Evolutionary conservation across 2,888 invertebrate species (phyloP).

Genomic region (Piscicola geometra): DNA sequence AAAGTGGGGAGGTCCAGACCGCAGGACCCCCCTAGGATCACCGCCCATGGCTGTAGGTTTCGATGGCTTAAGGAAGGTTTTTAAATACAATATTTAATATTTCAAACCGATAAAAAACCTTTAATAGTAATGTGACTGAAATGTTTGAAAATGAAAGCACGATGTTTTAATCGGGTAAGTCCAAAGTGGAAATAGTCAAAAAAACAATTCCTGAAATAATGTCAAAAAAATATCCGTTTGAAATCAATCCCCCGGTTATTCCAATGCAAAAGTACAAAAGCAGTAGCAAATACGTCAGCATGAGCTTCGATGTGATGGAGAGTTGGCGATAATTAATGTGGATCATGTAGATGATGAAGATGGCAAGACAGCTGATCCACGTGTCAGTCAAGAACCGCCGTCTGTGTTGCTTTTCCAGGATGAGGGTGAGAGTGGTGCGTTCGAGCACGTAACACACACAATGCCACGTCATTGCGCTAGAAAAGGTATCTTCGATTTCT

Average conservation of each 20-base stretch:
- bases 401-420: constrained; percentile 31
- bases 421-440: constrained; percentile 33
- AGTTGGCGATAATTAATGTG: constrained; percentile 11
- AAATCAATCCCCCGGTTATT: constrained; percentile 30
- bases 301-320: constrained; percentile 16
- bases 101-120: no score
- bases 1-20: no score
- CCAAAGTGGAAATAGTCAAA: constrained; percentile 15
- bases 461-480: constrained; percentile 35
- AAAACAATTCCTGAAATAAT: constrained; percentile 37
- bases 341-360: constrained; percentile 28
- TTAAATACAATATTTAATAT: no score
- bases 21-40: no score
- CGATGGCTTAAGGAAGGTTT: no score
- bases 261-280: constrained; percentile 34
- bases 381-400: constrained; percentile 28
- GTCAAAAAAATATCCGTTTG: constrained; percentile 41
- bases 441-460: constrained; percentile 37
- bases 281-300: constrained; percentile 34
- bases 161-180: background rate
- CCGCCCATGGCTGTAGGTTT: no score
- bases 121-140: no score
- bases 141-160: no score
- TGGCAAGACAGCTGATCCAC: constrained; percentile 38
- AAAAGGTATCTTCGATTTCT: background rate